Evolutionary conservation across 2,113 vertebrate genomes (phyloP).

Genomic region (Mustelus asterias): DNA sequence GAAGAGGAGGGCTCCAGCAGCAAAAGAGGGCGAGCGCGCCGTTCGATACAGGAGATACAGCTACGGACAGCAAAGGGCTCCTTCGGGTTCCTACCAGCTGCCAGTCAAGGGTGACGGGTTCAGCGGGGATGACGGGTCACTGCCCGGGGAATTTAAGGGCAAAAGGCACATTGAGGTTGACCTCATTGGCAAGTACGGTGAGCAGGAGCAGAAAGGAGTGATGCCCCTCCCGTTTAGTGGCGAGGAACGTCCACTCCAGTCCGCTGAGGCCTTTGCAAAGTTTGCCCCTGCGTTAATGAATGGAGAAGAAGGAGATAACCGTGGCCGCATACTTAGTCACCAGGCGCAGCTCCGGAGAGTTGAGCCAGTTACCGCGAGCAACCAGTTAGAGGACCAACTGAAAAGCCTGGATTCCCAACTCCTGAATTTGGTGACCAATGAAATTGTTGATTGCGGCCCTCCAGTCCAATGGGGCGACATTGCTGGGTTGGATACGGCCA

Average conservation of each 20-base stretch:
- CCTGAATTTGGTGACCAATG: constrained; percentile 74
- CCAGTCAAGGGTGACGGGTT: constrained; percentile 73
- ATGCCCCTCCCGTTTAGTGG: constrained; percentile 65
- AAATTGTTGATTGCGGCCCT: constrained; percentile 76
- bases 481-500: constrained; percentile 72
- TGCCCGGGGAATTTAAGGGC: constrained; percentile 61
- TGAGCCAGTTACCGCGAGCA: constrained; percentile 52
- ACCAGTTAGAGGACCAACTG: constrained; percentile 58
- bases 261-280: constrained; percentile 54
- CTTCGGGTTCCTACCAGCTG: constrained; percentile 61
- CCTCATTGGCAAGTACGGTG: constrained; percentile 53
- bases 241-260: constrained; percentile 51
- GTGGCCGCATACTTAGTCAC: constrained; percentile 42
- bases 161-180: constrained; percentile 62
- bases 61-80: constrained; percentile 73
- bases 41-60: constrained; percentile 78
- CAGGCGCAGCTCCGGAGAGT: constrained; percentile 47
- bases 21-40: constrained; percentile 60
- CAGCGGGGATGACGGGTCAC: constrained; percentile 50
- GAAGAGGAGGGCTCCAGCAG: not conserved
- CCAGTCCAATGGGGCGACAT: constrained; percentile 83
- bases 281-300: constrained; percentile 71
- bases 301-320: constrained; percentile 54
- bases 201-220: constrained; percentile 62
- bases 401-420: constrained; percentile 70